Evolutionary conservation across 2,113 vertebrate species (phyloP), one percentile per base, ranked within the genome.

Genomic region (Phainopepla nitens): DNA sequence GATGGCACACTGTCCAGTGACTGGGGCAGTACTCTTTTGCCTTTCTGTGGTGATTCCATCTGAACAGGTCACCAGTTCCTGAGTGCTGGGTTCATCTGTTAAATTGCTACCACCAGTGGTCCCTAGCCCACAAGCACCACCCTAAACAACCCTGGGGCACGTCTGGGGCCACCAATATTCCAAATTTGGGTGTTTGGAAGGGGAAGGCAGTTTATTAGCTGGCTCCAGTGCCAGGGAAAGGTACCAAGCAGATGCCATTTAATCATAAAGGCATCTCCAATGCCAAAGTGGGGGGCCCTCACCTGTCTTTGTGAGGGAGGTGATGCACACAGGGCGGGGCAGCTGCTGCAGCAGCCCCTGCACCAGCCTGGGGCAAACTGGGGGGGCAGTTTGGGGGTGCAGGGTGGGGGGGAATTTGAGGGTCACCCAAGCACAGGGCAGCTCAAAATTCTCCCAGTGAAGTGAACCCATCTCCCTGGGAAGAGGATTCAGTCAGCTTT

Each of bases 291-390:
- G 35, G 35, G 44, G 2, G 7, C 9, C 21, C 27, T 61, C 35
- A 60, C n/a, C n/a, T 31, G 15, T 49, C 56, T 76, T n/a, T 73
- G 24, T 22, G 11, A 41, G 19, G 24, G 33, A 73, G 18, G 31
- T 35, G 24, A 44, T 1, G 0, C 17, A n/a, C 23, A 27, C 3
- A 0, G 29, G 13, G 29, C 5, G 6, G 31, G 18, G 13, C 17
- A 57, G 41, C 31, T 44, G 23, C 41, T 56, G 53, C 7, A 7
- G 70, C 70, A 33, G 13, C 39, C 31, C 31, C 31, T 72, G 70
- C 13, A 11, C 53, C 24, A 57, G 31, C 53, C 13, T 73, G 41
- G 19, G 18, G 41, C 11, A 27, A 56, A 16, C 0, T 35, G 41
- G 13, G 33, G 18, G 41, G 13, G 14, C 10, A 56, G 10, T 17